These are phyloP conservation scores for Mormoops blainvillei DNA, from an alignment of 2,113 vertebrate genomes.

Conservation along the genomic window DNA sequence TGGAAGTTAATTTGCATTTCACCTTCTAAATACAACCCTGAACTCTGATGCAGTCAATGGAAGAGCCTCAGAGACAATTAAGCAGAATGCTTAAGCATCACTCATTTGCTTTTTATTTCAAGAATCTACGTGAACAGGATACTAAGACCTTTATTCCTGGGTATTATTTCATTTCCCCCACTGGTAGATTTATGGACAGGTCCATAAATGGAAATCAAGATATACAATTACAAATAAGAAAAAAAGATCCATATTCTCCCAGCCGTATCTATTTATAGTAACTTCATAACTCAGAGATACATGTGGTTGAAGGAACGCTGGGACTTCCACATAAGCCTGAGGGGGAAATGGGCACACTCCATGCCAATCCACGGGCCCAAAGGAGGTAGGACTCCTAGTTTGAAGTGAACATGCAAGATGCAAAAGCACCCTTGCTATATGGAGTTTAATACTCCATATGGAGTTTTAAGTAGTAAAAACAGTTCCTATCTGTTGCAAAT, in stretches of 20 bases:
- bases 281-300: neutral
- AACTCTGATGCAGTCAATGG: neutral
- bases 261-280: neutral
- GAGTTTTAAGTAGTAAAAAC: neutral
- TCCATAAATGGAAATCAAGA: neutral
- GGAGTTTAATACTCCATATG: neutral
- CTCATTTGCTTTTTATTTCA: neutral
- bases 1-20: neutral
- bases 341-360: neutral
- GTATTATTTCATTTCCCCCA: neutral
- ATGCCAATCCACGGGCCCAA: neutral
- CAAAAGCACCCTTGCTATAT: neutral
- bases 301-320: rapidly evolving
- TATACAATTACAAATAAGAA: neutral
- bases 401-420: neutral
- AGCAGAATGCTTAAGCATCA: neutral
- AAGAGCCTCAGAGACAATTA: neutral
- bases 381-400: neutral
- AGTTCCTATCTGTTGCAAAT: neutral
- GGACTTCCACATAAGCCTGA: neutral
- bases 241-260: neutral
- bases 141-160: neutral
- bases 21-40: neutral
- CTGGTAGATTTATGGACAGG: neutral
- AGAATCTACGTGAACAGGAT: neutral